Percentiles rank a stretch among this genome's conserved stretches.
Conservation (phyloP, 2,113 vertebrate species). For the Sakesphorus luctuosus region DNA sequence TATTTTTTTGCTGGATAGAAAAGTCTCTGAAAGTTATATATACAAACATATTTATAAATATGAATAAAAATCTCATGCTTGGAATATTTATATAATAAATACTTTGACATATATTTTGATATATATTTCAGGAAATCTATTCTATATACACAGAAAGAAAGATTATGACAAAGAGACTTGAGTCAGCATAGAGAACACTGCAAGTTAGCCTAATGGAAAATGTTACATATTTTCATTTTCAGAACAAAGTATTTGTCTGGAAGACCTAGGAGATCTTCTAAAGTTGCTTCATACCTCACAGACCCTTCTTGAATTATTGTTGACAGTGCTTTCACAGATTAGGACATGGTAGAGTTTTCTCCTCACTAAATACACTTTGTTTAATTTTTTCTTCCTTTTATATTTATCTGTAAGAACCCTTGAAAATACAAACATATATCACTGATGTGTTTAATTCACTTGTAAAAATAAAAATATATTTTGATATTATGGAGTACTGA, state of each 20-base stretch:
- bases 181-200: background rate
- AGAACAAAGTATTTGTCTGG: background rate
- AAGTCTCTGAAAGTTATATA: background rate
- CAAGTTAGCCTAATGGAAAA: background rate
- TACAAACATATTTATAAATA: background rate
- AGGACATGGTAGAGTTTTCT: background rate
- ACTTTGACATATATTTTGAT: background rate
- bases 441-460: background rate
- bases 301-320: background rate
- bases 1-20: background rate
- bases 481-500: background rate
- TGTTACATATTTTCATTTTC: background rate
- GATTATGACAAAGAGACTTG: background rate
- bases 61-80: background rate
- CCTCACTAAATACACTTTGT: background rate
- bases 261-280: background rate
- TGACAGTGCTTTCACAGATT: background rate
- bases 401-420: background rate
- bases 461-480: background rate
- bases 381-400: background rate
- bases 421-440: background rate
- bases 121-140: background rate
- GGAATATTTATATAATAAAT: background rate
- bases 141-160: background rate
- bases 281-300: background rate